Base-by-base conservation (phyloP, 2,113 vertebrate genomes). In the Oenanthe oenanthe region DNA sequence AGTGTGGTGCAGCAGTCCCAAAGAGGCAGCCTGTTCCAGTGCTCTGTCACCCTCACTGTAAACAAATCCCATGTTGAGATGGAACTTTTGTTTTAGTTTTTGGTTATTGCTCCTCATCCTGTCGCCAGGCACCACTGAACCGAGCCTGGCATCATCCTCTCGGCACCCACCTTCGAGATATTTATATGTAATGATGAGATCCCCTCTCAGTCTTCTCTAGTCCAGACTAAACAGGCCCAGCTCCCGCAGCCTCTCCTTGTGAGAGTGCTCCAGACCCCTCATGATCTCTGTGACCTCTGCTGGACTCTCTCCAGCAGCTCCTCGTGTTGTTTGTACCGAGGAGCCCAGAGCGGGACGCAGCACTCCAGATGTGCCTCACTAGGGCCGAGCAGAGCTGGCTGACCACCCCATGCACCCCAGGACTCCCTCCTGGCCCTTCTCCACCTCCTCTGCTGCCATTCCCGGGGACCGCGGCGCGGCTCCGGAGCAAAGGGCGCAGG, bases 371-470 rank as follows among this genome's bases (percentile, higher is more conserved):
- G 36, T 24, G 43, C 60, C 67, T 16, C 43, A 7, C 4, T 6
- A 28, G 14, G 12, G 43, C 32, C 1, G 51, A 65, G 15, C 2
- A 32, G 32, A 36, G 58, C 7, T 5, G 36, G 51, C 36, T 16
- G 21, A 51, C 43, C 71, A 51, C 32, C 32, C 53, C 4, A 11
- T 5, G 53, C 21, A 13, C 38, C 32, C 43, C 45, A 38, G 13
- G 24, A 2, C 45, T 17, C 53, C 4, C 9, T 12, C 25, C 42
- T 0, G 22, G 10, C n/a, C 31, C 42, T 17, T 1, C 38, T 26
- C 18, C 13, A 12, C 9, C 65, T 43, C 10, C 26, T 13, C 6
- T 6, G 9, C 4, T 16, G 43, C 13, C 19, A 0, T 3, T 53
- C 31, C 73, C 42, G 32, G 7, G 8, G 28, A 51, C 4, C 19